Base-by-base conservation (phyloP, 1,140 invertebrate genomes). In the Aphidius gifuensis region DNA sequence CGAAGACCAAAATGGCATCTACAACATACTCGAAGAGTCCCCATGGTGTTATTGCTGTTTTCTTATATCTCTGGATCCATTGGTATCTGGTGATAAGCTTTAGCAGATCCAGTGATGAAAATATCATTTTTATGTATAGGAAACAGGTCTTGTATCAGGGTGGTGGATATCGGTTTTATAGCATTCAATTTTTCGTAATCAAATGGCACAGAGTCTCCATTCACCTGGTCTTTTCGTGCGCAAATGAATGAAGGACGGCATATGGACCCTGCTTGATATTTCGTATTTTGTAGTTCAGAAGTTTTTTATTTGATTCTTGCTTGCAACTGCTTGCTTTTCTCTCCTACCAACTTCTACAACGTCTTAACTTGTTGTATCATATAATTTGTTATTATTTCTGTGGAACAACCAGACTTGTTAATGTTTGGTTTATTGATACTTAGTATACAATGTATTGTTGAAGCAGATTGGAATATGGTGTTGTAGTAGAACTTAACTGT, bases 41-140 rank as follows among this genome's bases (percentile, higher is more conserved):
- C 23, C 60, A 63, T 9, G 63, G 67, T 1, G 73, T 74, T 1
- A 67, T 67, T 43, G 71, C 75, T 0, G 78, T 80, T 62, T 80
- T 81, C 4, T 67, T 47, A n/a, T 69, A 62, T 71, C 68, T 64
- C 57, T 32, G 62, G 40, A 8, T 69, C 64, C 2, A 83, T 58
- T 11, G 64, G 60, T 8, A 84, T 66, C 62, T 85, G 81, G 66
- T 73, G 75, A 63, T 78, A 83, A 0, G 80, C 81, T 9, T 65
- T 68, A 0, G 54, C 5, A 81, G 49, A 68, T 84, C 81, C 2
- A 83, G 48, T 1, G 69, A 65, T 4, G 71, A 64, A 54, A 83
- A 82, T 43, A 68, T 70, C 5, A 54, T 68, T 51, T 0, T 70
- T 71, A 2, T 56, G 53, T n/a, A 83, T 56, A 61, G 74, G 69